Evolutionary conservation across 2,797 vertebrate genomes (phyloP).

Genomic region (Aeoliscus strigatus): DNA sequence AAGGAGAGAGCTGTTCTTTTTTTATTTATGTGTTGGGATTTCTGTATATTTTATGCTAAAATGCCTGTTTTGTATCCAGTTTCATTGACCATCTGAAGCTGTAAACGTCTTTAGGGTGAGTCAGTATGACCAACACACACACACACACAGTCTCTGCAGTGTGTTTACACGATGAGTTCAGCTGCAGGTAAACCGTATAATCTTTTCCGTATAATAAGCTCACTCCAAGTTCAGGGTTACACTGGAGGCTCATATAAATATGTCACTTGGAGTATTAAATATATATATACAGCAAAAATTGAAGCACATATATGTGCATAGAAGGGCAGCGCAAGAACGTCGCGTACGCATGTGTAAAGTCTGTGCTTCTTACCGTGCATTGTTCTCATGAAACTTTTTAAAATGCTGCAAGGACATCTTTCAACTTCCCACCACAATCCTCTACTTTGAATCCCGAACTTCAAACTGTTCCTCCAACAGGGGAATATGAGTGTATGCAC

Average conservation of each 20-base stretch:
- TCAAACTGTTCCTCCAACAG: slow-evolving; percentile 39
- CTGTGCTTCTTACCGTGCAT: no score
- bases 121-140: slow-evolving; percentile 15
- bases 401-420: background rate
- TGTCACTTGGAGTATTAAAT: slow-evolving; percentile 5
- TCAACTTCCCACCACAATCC: slow-evolving; percentile 19
- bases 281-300: background rate
- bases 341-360: no score
- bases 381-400: no score
- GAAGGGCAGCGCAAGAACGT: no score
- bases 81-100: slow-evolving; percentile 15
- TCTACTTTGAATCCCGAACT: slow-evolving; percentile 29
- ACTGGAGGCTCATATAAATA: slow-evolving; percentile 1
- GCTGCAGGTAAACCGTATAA: slow-evolving; percentile 19
- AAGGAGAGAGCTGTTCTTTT: slow-evolving; percentile 23
- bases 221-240: no score
- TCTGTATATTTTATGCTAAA: slow-evolving; percentile 18
- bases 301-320: background rate
- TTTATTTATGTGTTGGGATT: slow-evolving; percentile 56
- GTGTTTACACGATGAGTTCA: slow-evolving; percentile 30
- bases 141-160: slow-evolving; percentile 18
- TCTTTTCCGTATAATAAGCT: no score
- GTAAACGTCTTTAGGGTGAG: slow-evolving; percentile 2
- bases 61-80: slow-evolving; percentile 8
- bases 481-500: slow-evolving; percentile 38